These are phyloP conservation scores for Panthera uncia DNA, from an alignment of 2,113 vertebrate species.

Conservation along the genomic window DNA sequence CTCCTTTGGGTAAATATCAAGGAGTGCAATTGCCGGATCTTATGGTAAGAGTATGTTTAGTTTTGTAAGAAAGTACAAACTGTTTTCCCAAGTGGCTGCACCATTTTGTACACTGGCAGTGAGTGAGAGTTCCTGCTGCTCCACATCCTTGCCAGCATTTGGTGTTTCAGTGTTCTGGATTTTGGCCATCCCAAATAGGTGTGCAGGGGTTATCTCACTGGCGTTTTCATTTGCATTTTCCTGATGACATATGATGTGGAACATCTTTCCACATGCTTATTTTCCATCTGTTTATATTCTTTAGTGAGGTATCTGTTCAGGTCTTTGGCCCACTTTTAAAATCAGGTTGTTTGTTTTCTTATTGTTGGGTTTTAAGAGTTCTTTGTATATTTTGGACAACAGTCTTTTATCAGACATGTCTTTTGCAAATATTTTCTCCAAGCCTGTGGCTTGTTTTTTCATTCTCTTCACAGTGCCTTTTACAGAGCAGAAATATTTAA, in stretches of 20 bases:
- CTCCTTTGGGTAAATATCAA: neutral
- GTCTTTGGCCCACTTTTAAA: neutral
- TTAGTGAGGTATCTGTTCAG: neutral
- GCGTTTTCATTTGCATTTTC: neutral
- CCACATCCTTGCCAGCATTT: neutral
- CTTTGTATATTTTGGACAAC: neutral
- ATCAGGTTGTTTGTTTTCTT: neutral
- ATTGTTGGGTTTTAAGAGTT: neutral
- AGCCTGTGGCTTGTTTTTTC: neutral
- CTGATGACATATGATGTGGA: neutral
- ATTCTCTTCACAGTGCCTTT: neutral
- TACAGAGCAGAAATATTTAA: neutral
- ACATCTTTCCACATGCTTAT: neutral
- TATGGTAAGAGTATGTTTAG: neutral
- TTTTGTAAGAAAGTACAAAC: neutral
- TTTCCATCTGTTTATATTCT: neutral
- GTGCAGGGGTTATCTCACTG: neutral
- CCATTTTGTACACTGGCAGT: neutral
- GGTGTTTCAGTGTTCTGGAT: neutral
- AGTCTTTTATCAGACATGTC: neutral
- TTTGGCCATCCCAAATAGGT: neutral
- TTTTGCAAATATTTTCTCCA: neutral
- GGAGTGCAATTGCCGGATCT: neutral
- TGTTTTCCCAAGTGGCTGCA: neutral
- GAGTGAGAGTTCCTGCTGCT: neutral